Conservation (phyloP, 2,113 vertebrate species). For the Polypterus bichir region DNA sequence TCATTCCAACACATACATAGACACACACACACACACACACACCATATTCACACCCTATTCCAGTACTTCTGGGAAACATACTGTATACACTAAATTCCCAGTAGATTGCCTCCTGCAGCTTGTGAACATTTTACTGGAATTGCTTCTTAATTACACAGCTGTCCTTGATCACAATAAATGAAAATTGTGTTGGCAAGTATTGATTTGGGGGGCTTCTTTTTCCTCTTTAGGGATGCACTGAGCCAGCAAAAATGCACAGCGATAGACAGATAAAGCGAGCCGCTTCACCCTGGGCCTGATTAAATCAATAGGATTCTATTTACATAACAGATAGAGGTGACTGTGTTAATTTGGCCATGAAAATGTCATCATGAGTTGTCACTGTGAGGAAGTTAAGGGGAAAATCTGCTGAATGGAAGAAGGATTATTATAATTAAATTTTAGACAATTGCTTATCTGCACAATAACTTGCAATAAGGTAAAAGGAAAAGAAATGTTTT, state of each 20-base stretch:
- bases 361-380: constrained; percentile 40
- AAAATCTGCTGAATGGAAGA: not conserved
- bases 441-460: too few relatives aligned
- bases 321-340: constrained; percentile 47
- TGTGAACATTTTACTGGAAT: constrained; percentile 52
- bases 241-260: constrained; percentile 47
- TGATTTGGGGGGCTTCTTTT: constrained; percentile 55
- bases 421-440: not conserved
- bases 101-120: constrained; percentile 30
- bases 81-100: constrained; percentile 4
- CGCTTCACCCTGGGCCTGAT: constrained; percentile 46
- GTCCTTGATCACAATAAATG: constrained; percentile 59
- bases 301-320: constrained; percentile 62
- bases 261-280: constrained; percentile 47
- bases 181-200: constrained; percentile 64
- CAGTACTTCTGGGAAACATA: constrained; percentile 11
- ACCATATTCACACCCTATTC: too few relatives aligned
- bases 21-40: too few relatives aligned
- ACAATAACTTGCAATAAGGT: too few relatives aligned
- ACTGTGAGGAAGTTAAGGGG: constrained; percentile 12
- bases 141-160: constrained; percentile 57
- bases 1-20: too few relatives aligned
- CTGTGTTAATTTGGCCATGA: constrained; percentile 51
- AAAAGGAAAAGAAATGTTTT: too few relatives aligned
- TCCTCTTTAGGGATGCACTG: constrained; percentile 50